phyloP scores from a whole-genome alignment of 2,113 vertebrate species.

The Rhea americana region DNA sequence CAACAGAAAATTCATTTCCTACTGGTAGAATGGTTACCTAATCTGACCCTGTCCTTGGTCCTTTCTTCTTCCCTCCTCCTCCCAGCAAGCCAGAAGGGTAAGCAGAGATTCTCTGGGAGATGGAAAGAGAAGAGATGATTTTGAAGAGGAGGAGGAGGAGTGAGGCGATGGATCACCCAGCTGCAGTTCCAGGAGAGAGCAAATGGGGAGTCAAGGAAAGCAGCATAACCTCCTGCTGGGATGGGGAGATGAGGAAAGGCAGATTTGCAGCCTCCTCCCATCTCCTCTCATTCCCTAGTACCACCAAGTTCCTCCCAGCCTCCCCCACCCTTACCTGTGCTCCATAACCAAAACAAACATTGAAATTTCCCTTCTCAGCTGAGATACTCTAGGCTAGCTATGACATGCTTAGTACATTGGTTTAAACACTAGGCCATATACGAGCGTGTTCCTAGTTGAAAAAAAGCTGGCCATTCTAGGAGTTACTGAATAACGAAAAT shows the following conservation, averaged over 20 bases:
- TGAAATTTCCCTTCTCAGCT: not conserved
- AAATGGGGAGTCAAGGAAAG: not conserved
- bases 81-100: not conserved
- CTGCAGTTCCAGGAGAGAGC: not conserved
- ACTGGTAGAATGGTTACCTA: not conserved
- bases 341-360: not conserved
- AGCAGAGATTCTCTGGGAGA: not conserved
- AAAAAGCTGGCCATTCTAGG: not conserved
- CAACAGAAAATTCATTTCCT: not conserved
- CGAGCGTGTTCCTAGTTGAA: not conserved
- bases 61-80: not conserved
- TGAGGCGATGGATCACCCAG: not conserved
- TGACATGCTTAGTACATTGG: not conserved
- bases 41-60: accelerated
- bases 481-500: not conserved
- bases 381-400: not conserved
- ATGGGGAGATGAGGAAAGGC: not conserved
- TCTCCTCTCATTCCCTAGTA: not conserved
- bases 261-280: not conserved
- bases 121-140: not conserved
- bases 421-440: not conserved
- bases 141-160: not conserved
- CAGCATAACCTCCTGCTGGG: too few relatives aligned
- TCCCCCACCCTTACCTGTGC: not conserved
- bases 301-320: not conserved